A percentile compares a stretch with the other conserved stretches of the same genome.
phyloP scores from a whole-genome alignment of 2,888 invertebrate species.

The Papilio protenor region DNA sequence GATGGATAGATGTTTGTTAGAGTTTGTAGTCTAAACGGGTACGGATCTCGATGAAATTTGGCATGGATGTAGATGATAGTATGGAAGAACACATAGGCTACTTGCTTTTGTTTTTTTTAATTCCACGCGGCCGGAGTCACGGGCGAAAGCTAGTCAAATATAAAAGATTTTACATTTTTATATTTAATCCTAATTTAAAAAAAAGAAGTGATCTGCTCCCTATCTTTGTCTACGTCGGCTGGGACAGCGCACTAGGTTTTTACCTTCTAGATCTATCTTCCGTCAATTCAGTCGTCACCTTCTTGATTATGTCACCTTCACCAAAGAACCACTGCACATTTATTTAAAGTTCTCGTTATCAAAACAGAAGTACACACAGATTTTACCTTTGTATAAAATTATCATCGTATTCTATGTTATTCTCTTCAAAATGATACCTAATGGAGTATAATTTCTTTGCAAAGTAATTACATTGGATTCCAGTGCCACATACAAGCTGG shows the following conservation, averaged over 20 bases:
- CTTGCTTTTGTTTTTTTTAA: too few relatives aligned
- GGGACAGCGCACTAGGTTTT: too few relatives aligned
- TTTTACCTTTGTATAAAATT: background rate
- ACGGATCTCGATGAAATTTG: too few relatives aligned
- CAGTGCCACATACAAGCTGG: background rate
- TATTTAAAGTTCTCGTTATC: background rate
- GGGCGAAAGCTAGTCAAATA: too few relatives aligned
- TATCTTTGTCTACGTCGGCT: too few relatives aligned
- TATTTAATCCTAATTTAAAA: too few relatives aligned
- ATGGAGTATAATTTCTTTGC: background rate
- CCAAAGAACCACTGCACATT: background rate
- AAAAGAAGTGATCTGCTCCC: too few relatives aligned
- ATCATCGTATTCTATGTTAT: background rate
- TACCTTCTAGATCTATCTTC: background rate
- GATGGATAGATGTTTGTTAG: background rate
- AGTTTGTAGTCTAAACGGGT: too few relatives aligned
- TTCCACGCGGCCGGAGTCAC: too few relatives aligned
- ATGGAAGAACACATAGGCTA: too few relatives aligned
- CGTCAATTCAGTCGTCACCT: background rate
- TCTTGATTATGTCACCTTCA: background rate
- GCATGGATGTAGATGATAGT: too few relatives aligned
- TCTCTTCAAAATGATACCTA: background rate
- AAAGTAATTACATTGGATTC: background rate
- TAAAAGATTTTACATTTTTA: too few relatives aligned
- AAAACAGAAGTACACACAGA: background rate